Evolutionary conservation across 1,140 invertebrate genomes (phyloP), one percentile per base, ranked within the genome.

Genomic region (Heliconius melpomene): DNA sequence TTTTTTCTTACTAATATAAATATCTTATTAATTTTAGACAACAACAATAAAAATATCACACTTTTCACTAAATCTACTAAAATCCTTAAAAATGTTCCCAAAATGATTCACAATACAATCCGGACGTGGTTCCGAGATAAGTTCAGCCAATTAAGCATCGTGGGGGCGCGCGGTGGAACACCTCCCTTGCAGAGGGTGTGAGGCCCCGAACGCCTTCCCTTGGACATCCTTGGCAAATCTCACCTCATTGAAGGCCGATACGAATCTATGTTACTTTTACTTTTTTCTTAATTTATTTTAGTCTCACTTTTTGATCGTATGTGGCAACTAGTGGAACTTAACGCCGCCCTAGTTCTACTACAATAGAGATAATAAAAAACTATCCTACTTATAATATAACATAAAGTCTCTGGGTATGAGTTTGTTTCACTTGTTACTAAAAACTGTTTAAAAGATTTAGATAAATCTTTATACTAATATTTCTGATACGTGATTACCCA

Each of bases 91-190:
- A 26, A 29, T 66, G 1, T 66, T 29, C 13, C 26, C 26, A 66
- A 29, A 66, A 29, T 29, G 29, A 66, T 66, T 66, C 60, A 66
- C 60, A 66, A 66, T 29, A 66, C 60, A 66, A 26, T 66, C 50
- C 57, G 57, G 57, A 26, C 11, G 38, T 74, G 40, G 38, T 54
- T 75, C 54, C 46, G 11, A 74, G 72, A 79, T 74, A 74, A 74
- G 52, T 74, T 74, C 77, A 52, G 13, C 77, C 54, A 79, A 79
- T 79, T 74, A 74, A 46, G 71, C 72, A 66, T 60, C 29, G 72
- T 32, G 72, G 52, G 36, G 50, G 54, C 23, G 72, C 52, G 77
- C 66, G 66, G 66, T 32, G 38, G 74, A 74, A 74, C 72, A 70
- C 60, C 23, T 40, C 75, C 38, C 60, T 13, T 16, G 8, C 29